Evolutionary conservation across 1,140 invertebrate species (phyloP).

Genomic region (Macrobrachium nipponense): DNA sequence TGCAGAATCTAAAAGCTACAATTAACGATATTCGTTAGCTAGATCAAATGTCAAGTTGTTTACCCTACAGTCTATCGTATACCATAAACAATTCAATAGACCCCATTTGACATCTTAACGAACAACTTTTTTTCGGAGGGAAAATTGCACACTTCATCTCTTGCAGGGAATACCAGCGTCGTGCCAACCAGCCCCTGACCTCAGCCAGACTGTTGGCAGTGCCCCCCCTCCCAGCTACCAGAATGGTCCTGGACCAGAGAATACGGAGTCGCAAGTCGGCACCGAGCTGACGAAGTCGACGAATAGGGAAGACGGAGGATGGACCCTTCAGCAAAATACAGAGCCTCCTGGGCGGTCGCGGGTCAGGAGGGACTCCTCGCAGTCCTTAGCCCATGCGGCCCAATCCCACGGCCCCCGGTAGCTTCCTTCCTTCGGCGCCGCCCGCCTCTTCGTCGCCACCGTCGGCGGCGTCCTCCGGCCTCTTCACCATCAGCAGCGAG

Average conservation of each 20-base stretch:
- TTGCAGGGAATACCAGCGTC: neutral
- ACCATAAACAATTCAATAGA: no score
- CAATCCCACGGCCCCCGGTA: neutral
- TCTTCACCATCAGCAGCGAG: constrained; percentile 51
- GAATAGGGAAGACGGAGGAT: neutral
- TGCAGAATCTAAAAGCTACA: no score
- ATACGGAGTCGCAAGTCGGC: constrained; percentile 5
- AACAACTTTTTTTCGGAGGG: no score
- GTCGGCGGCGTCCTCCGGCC: constrained; percentile 8
- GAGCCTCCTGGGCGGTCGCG: constrained; percentile 25
- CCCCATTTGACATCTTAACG: no score
- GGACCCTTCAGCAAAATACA: constrained; percentile 19
- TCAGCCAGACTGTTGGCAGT: neutral
- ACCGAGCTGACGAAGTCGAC: neutral
- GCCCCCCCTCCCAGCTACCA: constrained; percentile 42
- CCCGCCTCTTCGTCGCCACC: neutral
- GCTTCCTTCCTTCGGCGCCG: neutral
- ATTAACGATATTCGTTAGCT: no score
- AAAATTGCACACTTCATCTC: no score
- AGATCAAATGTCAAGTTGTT: no score
- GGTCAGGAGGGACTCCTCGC: neutral
- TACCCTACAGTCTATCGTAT: no score
- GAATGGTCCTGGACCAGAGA: constrained; percentile 50
- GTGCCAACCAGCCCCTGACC: neutral
- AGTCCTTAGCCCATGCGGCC: neutral